Conservation (phyloP, 2,113 vertebrate genomes). For the Columba livia region DNA sequence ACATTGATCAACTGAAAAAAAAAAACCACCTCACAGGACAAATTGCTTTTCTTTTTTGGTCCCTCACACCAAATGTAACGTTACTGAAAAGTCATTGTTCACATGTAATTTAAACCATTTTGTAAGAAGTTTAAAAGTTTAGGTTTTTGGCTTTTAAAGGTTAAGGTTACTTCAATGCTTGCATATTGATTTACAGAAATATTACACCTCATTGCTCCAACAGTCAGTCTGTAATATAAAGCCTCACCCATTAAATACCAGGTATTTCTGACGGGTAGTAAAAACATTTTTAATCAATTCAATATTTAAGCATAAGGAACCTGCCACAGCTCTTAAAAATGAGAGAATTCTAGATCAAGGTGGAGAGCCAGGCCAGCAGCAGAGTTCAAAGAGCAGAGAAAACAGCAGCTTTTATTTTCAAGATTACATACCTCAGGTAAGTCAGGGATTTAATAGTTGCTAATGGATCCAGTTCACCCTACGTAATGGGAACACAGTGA, state of each 20-base stretch:
- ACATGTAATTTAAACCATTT: not conserved
- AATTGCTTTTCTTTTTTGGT: not conserved
- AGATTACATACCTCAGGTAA: constrained; percentile 85
- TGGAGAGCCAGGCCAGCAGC: not conserved
- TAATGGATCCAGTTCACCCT: constrained; percentile 95
- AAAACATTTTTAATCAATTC: not conserved
- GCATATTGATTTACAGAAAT: not conserved
- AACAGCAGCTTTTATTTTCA: not conserved
- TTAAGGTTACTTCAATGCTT: not conserved
- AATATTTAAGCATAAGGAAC: not conserved
- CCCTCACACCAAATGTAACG: rapidly evolving
- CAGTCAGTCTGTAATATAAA: not conserved
- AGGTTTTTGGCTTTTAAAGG: not conserved
- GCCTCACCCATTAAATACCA: not conserved
- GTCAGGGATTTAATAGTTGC: constrained; percentile 87
- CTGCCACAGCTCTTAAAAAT: not conserved
- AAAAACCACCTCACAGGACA: not conserved
- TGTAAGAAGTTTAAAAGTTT: not conserved
- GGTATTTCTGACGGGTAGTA: rapidly evolving
- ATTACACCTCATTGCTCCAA: not conserved
- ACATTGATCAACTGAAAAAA: not conserved
- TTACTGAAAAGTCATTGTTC: not conserved
- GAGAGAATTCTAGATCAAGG: not conserved
- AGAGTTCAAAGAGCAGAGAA: not conserved
- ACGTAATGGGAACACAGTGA: not conserved